Base-by-base conservation (phyloP, 2,888 invertebrate genomes). In the Ptychoptera contaminata region DNA sequence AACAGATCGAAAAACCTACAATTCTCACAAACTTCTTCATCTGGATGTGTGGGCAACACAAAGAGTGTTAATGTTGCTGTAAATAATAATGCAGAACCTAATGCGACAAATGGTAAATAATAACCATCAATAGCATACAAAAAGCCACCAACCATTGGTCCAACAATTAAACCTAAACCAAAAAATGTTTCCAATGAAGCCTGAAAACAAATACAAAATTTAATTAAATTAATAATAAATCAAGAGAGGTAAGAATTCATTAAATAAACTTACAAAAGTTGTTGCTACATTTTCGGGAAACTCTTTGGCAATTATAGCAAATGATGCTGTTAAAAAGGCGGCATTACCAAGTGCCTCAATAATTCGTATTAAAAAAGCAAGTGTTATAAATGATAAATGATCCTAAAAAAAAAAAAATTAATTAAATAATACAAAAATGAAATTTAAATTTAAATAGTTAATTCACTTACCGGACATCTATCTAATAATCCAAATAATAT, bases 141-240 rank as follows among this genome's bases (percentile, higher is more conserved):
- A 1, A 82, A 79, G 1, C 91, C 91, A 1, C 93, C 93, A 9
- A 93, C 73, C 0, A 86, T 86, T 0, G 93, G 93, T 0, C 93
- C 93, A 1, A 87, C 84, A 47, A 92, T 91, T 46, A 92, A 71
- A 1, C 77, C 93, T 55, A 76, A 73, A 0, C 92, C 92, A 59
- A 88, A 90, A 62, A 86, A 90, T 1, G 91, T 86, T 65, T 88
- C 87, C 38, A 87, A 61, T 0, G 82, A 82, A 2, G 85, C 85
- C 82, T 81, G 59, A 32, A 56, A 57, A 46, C 46, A 44, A 42
- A 46, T 40, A 31, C 14, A 32, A 36, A 41, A 31, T 12, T 16
- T 31, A 39, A 34, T 45, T 35, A 40, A 45, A 14, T 42, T n/a
- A 7, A 23, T 23, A 3, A 23, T 7, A 23, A 7, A 23, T 5